Evolutionary conservation across 1,140 invertebrate species (phyloP), one percentile per base, ranked within the genome.

Genomic region (Procambarus virginalis): DNA sequence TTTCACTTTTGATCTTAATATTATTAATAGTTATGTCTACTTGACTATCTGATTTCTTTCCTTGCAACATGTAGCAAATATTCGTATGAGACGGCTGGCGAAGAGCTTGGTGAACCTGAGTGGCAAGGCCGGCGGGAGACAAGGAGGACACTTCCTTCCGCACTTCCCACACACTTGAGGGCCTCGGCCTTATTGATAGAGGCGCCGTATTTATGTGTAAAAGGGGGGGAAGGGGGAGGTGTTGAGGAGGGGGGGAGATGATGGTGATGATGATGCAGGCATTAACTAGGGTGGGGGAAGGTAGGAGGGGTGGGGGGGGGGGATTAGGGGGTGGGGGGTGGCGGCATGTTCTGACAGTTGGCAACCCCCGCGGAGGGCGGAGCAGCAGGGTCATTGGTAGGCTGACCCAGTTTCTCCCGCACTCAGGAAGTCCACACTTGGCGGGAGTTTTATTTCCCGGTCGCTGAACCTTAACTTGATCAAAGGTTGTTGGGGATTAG

Each of bases 391-490:
- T 78, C 49, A 78, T 48, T 78, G 76, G 46, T 78, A 49, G 76
- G 76, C 46, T 78, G 76, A 78, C 76, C 76, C 76, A 78, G 76
- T 78, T 78, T 78, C 76, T 78, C 46, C 49, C 76, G 3, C 76
- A 78, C 46, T 51, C 76, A 78, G 76, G 76, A 78, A 78, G 76
- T 78, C 76, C 49, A 78, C 76, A 78, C 76, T 78, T 78, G 76
- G 76, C 10, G 49, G 45, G 17, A 46, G 46, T 51, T 78, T 78
- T 78, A 78, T 78, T 78, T 78, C 76, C 76, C 76, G 76, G 76
- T 78, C 76, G 49, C 46, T 78, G 76, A 78, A 78, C 76, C 76
- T 46, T 64, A 34, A 73, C 68, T 9, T 34, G 68, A 73, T 73
- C 68, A 22, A 73, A 34, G 64, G 34, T 55, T 55, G 51, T 55